These are phyloP conservation scores for Agrochola litura DNA, from an alignment of 2,888 invertebrate species.

Conservation along the genomic window DNA sequence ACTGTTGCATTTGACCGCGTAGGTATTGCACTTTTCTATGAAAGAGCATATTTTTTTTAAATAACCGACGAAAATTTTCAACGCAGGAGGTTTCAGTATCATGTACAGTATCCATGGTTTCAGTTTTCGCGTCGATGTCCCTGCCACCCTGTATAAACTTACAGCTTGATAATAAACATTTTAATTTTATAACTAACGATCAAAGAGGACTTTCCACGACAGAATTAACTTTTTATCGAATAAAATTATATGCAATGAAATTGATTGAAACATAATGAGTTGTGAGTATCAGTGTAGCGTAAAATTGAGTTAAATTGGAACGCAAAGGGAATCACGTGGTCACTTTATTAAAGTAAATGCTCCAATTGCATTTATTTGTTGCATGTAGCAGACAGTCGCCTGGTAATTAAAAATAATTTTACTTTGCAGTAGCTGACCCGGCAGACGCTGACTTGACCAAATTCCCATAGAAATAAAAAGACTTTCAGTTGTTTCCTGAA, in stretches of 20 bases:
- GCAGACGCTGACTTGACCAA: not conserved
- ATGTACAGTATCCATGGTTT: no score
- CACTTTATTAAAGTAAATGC: conserved; percentile 13
- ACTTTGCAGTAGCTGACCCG: not conserved
- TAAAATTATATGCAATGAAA: conserved; percentile 10
- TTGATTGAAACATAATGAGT: conserved; percentile 33
- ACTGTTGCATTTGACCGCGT: no score
- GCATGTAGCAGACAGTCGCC: not conserved
- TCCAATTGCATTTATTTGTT: not conserved
- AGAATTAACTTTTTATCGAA: conserved; percentile 2
- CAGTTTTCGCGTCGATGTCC: no score
- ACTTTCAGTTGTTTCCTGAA: not conserved
- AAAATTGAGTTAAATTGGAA: conserved; percentile 24
- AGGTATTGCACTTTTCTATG: no score
- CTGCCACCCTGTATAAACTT: no score
- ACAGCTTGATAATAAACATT: not conserved
- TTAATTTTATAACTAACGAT: not conserved
- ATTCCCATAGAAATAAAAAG: not conserved
- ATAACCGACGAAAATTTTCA: no score
- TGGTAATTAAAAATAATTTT: not conserved
- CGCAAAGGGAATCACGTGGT: conserved; percentile 4
- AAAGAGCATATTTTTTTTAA: no score
- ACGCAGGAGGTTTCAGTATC: no score
- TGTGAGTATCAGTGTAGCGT: conserved; percentile 1
- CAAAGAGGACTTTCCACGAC: not conserved